phyloP scores from a whole-genome alignment of 2,797 vertebrate species.

The Xiphorhynchus erythropygius region DNA sequence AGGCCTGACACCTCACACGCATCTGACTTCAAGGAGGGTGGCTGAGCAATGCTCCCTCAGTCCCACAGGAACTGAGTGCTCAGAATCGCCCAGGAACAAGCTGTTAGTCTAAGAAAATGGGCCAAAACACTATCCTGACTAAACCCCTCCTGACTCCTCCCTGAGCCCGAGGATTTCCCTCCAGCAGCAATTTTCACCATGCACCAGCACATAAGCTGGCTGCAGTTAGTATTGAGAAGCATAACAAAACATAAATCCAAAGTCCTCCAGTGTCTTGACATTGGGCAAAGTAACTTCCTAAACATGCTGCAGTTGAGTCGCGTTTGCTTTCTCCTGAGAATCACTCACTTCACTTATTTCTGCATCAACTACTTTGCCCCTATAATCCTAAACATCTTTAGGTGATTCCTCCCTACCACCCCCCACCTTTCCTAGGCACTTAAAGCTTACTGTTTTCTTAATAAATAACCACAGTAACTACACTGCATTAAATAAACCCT shows the following conservation, averaged over 20 bases:
- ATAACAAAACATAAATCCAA: neutral
- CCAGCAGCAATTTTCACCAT: slow-evolving; percentile 16
- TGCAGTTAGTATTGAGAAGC: neutral
- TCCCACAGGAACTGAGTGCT: neutral
- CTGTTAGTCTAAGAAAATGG: neutral
- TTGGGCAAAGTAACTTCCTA: neutral
- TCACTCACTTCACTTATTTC: neutral
- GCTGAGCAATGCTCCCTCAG: neutral
- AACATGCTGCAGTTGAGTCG: neutral
- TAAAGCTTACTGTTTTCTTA: slow-evolving; percentile 68
- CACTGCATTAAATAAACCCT: slow-evolving; percentile 63
- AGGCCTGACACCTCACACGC: neutral
- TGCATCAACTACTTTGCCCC: neutral
- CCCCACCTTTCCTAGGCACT: slow-evolving; percentile 72
- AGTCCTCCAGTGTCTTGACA: slow-evolving; percentile 54
- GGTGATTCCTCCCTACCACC: slow-evolving; percentile 10
- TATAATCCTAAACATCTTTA: slow-evolving; percentile 11
- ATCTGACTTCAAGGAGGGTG: neutral
- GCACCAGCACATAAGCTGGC: neutral
- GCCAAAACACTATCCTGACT: neutral
- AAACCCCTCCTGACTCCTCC: neutral
- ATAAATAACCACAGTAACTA: slow-evolving; percentile 62
- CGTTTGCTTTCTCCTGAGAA: neutral
- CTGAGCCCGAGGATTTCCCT: neutral
- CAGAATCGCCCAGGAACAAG: neutral